Evolutionary conservation across 2,113 vertebrate species (phyloP).

Genomic region (Myotis davidii): DNA sequence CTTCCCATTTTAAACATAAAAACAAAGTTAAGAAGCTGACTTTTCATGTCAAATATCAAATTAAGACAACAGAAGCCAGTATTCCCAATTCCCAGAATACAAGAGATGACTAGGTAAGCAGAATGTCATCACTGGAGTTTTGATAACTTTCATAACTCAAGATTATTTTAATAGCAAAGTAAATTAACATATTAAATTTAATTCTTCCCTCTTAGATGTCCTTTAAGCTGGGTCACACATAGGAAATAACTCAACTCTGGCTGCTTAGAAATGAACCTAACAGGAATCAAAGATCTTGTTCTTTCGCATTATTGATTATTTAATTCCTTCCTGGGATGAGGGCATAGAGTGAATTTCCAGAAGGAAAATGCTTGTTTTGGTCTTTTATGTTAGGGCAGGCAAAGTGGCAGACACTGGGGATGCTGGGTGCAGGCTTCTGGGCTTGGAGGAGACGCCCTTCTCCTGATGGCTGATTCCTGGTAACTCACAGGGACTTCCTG

Average conservation of each 20-base stretch:
- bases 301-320: neutral
- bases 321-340: neutral
- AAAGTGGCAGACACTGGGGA: neutral
- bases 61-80: neutral
- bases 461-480: neutral
- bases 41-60: neutral
- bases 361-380: neutral
- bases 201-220: neutral
- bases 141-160: neutral
- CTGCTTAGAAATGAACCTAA: neutral
- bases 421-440: neutral
- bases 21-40: neutral
- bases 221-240: neutral
- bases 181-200: neutral
- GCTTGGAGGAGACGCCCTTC: neutral
- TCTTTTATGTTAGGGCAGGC: neutral
- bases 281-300: neutral
- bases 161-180: neutral
- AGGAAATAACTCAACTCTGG: neutral
- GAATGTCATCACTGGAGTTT: neutral
- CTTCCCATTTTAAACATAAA: neutral
- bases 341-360: neutral
- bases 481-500: fast-evolving
- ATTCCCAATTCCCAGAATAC: neutral
- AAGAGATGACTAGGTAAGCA: neutral